Percentiles rank a stretch among this genome's conserved stretches.
Conservation (phyloP, 2,888 invertebrate genomes). For the Hypsopygia costalis region DNA sequence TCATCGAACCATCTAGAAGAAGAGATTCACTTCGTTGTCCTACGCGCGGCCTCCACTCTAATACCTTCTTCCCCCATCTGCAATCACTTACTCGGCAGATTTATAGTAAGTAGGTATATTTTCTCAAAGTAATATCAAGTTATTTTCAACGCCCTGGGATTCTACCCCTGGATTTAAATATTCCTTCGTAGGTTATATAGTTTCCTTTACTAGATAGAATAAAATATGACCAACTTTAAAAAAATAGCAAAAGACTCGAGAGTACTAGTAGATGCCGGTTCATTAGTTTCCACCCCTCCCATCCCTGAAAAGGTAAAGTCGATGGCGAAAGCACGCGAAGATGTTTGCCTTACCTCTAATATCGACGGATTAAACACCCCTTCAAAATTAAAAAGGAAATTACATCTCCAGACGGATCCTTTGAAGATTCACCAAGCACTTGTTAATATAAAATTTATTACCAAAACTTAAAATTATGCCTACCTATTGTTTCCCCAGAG, state of each 20-base stretch:
- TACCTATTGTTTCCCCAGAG: conserved; percentile 68
- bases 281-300: conserved; percentile 55
- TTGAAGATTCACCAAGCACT: conserved; percentile 35
- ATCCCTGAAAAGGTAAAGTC: conserved; percentile 34
- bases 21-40: too few species aligned
- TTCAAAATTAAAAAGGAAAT: conserved; percentile 67
- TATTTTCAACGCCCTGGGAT: too few species aligned
- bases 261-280: conserved; percentile 53
- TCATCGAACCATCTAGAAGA: too few species aligned
- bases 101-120: too few species aligned
- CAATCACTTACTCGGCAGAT: too few species aligned
- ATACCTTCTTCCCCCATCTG: too few species aligned
- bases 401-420: conserved; percentile 33
- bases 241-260: conserved; percentile 10
- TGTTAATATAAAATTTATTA: conserved; percentile 72
- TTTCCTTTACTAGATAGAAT: too few species aligned
- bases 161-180: too few species aligned
- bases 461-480: conserved; percentile 63
- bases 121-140: too few species aligned
- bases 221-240: background rate
- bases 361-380: conserved; percentile 72
- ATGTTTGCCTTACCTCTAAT: conserved; percentile 64
- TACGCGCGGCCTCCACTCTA: too few species aligned
- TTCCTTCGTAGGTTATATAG: too few species aligned
- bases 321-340: conserved; percentile 41